Conservation (phyloP, 2,797 vertebrate species). For the Hydrolagus colliei region DNA sequence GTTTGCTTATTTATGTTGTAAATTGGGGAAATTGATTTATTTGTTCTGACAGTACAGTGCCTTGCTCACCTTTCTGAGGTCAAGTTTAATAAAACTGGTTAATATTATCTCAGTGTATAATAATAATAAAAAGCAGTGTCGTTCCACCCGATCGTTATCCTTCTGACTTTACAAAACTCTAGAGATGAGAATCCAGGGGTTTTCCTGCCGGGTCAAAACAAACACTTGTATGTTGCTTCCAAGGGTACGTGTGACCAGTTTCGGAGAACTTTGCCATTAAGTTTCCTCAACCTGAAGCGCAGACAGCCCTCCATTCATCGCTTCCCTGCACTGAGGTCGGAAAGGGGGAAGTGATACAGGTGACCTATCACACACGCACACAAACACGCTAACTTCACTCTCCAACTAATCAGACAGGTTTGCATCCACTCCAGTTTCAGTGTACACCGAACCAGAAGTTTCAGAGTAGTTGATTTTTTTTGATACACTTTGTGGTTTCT, state of each 20-base stretch:
- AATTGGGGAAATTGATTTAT: neutral
- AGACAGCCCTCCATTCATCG: too few relatives aligned
- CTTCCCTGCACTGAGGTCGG: too few relatives aligned
- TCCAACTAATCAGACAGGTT: too few relatives aligned
- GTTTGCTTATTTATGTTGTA: slow-evolving; percentile 24
- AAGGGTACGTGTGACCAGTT: neutral
- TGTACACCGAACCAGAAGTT: too few relatives aligned
- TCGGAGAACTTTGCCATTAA: too few relatives aligned
- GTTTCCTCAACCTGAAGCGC: too few relatives aligned
- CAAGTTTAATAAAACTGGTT: slow-evolving; percentile 7
- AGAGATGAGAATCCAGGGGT: neutral
- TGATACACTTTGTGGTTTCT: too few relatives aligned
- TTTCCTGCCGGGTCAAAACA: neutral
- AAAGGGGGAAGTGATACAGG: too few relatives aligned
- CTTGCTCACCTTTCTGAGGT: slow-evolving; percentile 14
- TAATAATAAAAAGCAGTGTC: neutral
- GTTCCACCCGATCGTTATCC: neutral
- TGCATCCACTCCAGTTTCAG: too few relatives aligned
- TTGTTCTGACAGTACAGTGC: slow-evolving; percentile 27
- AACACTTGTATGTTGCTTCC: neutral
- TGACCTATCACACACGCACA: too few relatives aligned
- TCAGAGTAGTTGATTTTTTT: too few relatives aligned
- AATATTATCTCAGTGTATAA: slow-evolving; percentile 1
- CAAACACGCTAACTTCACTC: too few relatives aligned
- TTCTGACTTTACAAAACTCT: neutral